Percentiles rank a stretch among this genome's conserved stretches.
Evolutionary conservation across 1,140 invertebrate species (phyloP).

Genomic region (Lucilia cuprina): DNA sequence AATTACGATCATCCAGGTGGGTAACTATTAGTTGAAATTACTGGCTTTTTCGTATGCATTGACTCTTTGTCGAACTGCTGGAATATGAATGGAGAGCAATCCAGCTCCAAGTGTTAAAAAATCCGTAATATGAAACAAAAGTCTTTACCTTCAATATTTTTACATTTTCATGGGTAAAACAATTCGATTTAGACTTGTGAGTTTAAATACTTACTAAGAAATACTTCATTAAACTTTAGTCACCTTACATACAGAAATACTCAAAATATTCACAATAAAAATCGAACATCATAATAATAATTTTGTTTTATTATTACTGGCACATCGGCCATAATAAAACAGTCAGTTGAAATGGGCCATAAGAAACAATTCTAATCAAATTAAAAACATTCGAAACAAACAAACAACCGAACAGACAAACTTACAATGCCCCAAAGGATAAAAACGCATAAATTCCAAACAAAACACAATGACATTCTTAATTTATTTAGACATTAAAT

Average conservation of each 20-base stretch:
- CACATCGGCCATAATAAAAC: background rate
- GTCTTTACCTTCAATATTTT: too few species aligned
- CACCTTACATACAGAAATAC: background rate
- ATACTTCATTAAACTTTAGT: background rate
- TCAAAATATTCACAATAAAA: background rate
- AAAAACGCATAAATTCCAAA: background rate
- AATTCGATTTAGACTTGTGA: too few species aligned
- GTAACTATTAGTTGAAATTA: too few species aligned
- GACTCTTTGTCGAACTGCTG: too few species aligned
- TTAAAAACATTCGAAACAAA: background rate
- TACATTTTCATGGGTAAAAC: too few species aligned
- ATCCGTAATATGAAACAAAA: too few species aligned
- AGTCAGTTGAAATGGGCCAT: background rate
- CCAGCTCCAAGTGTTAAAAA: too few species aligned
- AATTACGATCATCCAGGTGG: too few species aligned
- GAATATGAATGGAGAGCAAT: too few species aligned
- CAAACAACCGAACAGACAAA: background rate
- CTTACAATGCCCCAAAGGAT: background rate
- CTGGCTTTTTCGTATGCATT: too few species aligned
- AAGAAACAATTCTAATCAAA: slow-evolving; percentile 9
- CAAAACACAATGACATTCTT: slow-evolving; percentile 29
- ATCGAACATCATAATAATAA: background rate
- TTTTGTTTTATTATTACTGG: background rate
- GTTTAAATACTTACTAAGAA: too few species aligned
- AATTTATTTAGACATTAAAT: slow-evolving; percentile 27